phyloP scores from a whole-genome alignment of 2,113 vertebrate genomes.

The Antechinus stuartii region DNA sequence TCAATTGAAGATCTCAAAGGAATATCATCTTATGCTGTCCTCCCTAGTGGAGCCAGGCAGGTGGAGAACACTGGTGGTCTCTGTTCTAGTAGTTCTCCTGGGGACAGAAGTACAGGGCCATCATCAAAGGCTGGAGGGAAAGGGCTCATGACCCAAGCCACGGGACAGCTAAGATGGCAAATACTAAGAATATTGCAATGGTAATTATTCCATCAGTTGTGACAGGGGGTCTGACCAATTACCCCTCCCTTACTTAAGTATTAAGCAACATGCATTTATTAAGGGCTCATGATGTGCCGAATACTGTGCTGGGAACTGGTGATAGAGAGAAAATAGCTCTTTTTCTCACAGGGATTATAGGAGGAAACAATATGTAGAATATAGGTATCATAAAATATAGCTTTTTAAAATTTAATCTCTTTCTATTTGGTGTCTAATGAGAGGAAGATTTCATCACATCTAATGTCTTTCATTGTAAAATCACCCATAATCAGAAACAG shows the following conservation, averaged over 20 bases:
- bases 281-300: background rate
- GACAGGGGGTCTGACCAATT: background rate
- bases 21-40: conserved; percentile 11
- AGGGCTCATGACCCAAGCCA: background rate
- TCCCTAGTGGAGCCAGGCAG: background rate
- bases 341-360: background rate
- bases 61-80: background rate
- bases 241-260: background rate
- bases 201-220: background rate
- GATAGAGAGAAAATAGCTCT: background rate
- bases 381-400: background rate
- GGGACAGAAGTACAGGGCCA: background rate
- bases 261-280: background rate
- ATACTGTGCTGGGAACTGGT: background rate
- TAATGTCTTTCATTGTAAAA: background rate
- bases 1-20: conserved; percentile 85
- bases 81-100: background rate
- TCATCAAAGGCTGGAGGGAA: background rate
- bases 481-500: background rate
- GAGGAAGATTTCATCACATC: background rate
- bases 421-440: background rate
- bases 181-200: background rate
- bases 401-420: background rate
- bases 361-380: background rate
- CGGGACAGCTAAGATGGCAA: background rate